Evolutionary conservation across 92 coral and sea anemone genomes (phyloP), one percentile per base, ranked within the genome.

Genomic region (Pocillopora meandrina): DNA sequence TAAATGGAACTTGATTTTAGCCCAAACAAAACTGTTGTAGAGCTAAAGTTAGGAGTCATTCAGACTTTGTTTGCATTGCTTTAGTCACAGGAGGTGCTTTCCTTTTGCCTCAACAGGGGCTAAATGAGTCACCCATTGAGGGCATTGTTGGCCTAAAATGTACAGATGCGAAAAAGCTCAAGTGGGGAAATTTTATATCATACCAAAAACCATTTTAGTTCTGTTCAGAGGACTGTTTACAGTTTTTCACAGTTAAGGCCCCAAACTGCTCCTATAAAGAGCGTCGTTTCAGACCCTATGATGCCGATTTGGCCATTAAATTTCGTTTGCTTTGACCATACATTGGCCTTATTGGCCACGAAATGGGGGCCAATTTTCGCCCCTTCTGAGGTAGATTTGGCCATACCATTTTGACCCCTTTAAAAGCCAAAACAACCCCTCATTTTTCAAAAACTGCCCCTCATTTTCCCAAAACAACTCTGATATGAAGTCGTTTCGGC

Each of bases 321-420:
- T 34, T 56, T 73, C 36, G 21, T 34, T 73, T 36, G 77, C 47
- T 73, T 73, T 73, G 77, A 73, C 36, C 0, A 73, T 73, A 73
- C 14, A 73, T 36, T 73, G 77, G 26, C 58, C 61, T 73, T 1
- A 73, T 73, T 73, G 77, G 77, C 77, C 77, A 73, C 77, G 36
- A 73, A 73, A 36, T 14, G 36, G 36, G 77, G 61, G 77, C 61
- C 77, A 49, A 52, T 73, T 73, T 73, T 58, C 10, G 33, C 61
- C 1, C 47, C 36, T 36, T 15, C 47, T 56, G 36, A 73, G 77
- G 77, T 58, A 36, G 47, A 73, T 73, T 36, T 73, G 47, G 36
- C 77, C 77, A 49, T 73, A 73, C 61, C 77, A 73, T 73, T 73
- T 42, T 58, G 47, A 55, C 61, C 77, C 77, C 33, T 15, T 73